A percentile compares a stretch with the other conserved stretches of the same genome.
These are phyloP conservation scores for Bombus polaris DNA, from an alignment of 1,140 invertebrate genomes.

Conservation along the genomic window DNA sequence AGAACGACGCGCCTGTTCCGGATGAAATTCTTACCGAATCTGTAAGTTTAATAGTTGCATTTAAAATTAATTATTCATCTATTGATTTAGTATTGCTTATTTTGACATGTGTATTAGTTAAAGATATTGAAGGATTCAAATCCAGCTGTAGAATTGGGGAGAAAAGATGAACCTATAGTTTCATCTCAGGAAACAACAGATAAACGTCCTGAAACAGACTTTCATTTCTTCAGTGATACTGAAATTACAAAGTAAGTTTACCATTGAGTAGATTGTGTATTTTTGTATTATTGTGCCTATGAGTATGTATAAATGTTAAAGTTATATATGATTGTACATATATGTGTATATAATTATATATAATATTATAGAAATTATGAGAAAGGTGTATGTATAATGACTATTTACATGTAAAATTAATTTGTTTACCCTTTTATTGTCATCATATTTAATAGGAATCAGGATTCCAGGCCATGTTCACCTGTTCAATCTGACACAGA, in stretches of 20 bases:
- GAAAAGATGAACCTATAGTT: slow-evolving; percentile 56
- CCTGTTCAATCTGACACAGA: slow-evolving; percentile 97
- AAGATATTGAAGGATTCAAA: slow-evolving; percentile 72
- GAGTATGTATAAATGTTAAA: neutral
- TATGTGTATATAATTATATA: neutral
- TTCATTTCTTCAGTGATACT: slow-evolving; percentile 96
- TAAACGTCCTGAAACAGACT: slow-evolving; percentile 84
- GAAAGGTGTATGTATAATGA: neutral
- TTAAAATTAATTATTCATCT: neutral
- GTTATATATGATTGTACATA: too few species aligned
- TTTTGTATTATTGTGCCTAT: neutral
- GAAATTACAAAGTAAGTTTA: slow-evolving; percentile 88
- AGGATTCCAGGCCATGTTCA: slow-evolving; percentile 88
- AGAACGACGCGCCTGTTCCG: slow-evolving; percentile 63
- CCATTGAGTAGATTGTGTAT: neutral
- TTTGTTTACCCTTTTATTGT: slow-evolving; percentile 16
- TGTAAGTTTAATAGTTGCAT: slow-evolving; percentile 59
- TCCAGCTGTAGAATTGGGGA: slow-evolving; percentile 69
- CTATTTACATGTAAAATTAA: slow-evolving; percentile 21
- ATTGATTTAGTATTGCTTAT: neutral
- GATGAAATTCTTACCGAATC: slow-evolving; percentile 68
- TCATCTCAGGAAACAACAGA: slow-evolving; percentile 48
- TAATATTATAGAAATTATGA: neutral
- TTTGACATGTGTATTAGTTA: slow-evolving; percentile 39
- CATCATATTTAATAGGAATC: slow-evolving; percentile 82